These are phyloP conservation scores for Coecobrya sp. DNA, from an alignment of 2,888 invertebrate genomes.

Conservation along the genomic window DNA sequence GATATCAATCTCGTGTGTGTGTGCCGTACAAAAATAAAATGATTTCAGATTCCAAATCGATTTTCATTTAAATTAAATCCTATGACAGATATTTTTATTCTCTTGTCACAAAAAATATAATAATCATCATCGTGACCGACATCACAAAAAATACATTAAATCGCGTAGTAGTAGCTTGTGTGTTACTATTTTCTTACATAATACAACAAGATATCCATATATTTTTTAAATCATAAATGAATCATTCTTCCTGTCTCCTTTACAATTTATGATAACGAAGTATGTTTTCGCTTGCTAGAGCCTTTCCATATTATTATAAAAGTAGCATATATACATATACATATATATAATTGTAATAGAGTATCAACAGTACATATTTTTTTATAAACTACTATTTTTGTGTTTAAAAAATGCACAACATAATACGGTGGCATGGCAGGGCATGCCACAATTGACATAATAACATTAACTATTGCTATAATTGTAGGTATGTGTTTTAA, in stretches of 20 bases:
- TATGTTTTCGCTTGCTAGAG: not conserved
- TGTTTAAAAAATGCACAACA: not conserved
- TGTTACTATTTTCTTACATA: too few species aligned
- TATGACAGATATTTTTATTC: constrained; percentile 65
- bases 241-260: not conserved
- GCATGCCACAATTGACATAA: constrained; percentile 43
- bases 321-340: too few species aligned
- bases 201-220: too few species aligned
- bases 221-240: not conserved
- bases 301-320: too few species aligned
- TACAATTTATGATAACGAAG: not conserved
- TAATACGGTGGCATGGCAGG: constrained; percentile 9
- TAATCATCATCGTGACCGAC: constrained; percentile 33
- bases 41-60: constrained; percentile 48
- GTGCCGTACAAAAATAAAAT: constrained; percentile 13
- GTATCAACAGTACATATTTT: too few species aligned
- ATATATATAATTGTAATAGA: too few species aligned
- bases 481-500: not conserved
- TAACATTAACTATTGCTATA: constrained; percentile 25
- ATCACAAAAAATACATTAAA: constrained; percentile 1
- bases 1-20: not conserved
- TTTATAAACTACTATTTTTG: not conserved
- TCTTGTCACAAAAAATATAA: constrained; percentile 58
- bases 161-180: not conserved
- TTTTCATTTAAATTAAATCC: constrained; percentile 70